A percentile compares a stretch with the other conserved stretches of the same genome.
Conservation (phyloP, 2,888 invertebrate genomes). For the Tetrapedia diversipes region DNA sequence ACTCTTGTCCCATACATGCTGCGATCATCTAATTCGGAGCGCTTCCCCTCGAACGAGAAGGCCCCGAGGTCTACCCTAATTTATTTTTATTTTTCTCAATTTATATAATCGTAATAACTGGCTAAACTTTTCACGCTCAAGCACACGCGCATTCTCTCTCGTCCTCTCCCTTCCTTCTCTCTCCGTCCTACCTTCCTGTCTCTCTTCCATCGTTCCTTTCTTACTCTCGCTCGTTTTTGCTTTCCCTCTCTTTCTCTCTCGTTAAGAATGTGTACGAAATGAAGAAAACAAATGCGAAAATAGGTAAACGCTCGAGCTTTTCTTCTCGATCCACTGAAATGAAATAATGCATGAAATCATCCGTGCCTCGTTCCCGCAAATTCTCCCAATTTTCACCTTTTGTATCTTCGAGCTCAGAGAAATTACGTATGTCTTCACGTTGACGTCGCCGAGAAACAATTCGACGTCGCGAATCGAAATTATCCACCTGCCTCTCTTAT, state of each 20-base stretch:
- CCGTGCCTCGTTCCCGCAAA: slow-evolving; percentile 37
- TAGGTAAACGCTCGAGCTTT: slow-evolving; percentile 50
- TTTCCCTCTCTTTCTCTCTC: too few relatives aligned
- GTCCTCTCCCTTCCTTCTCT: slow-evolving; percentile 23
- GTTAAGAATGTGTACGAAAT: slow-evolving; percentile 64
- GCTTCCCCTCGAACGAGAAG: slow-evolving; percentile 39
- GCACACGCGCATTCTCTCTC: slow-evolving; percentile 51
- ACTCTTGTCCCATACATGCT: slow-evolving; percentile 68
- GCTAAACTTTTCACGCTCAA: slow-evolving; percentile 62
- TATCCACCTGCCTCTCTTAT: not conserved
- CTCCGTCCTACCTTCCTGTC: not conserved
- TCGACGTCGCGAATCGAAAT: slow-evolving; percentile 13
- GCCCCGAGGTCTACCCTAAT: slow-evolving; percentile 49
- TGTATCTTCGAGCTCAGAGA: slow-evolving; percentile 6
- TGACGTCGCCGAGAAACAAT: too few relatives aligned
- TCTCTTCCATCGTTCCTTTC: slow-evolving; percentile 23
- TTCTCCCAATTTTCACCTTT: slow-evolving; percentile 1
- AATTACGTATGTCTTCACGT: too few relatives aligned
- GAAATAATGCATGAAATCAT: slow-evolving; percentile 73
- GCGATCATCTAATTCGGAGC: slow-evolving; percentile 50
- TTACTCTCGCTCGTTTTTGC: not conserved
- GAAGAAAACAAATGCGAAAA: slow-evolving; percentile 32
- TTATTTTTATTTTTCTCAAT: slow-evolving; percentile 46
- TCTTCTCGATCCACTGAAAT: slow-evolving; percentile 65
- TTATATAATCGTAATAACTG: slow-evolving; percentile 68